These are phyloP conservation scores for rat (Rattus norvegicus) DNA, from an alignment of 2,113 vertebrate genomes.

Conservation along the genomic window DNA sequence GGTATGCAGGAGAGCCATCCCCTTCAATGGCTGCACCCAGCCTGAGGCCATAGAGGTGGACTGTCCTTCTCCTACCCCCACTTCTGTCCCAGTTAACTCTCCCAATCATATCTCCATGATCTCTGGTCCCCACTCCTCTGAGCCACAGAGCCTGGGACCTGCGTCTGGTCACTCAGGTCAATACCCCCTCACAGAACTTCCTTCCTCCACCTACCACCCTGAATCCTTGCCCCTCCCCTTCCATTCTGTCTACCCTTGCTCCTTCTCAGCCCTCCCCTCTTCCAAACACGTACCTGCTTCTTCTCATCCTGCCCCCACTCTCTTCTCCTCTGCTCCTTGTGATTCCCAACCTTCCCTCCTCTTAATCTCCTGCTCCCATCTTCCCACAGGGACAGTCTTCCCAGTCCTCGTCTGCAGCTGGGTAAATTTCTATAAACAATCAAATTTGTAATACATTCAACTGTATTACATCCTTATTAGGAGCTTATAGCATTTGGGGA, in stretches of 20 bases:
- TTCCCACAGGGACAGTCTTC: constrained; percentile 29
- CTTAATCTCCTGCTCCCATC: not conserved
- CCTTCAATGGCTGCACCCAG: not conserved
- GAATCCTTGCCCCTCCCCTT: not conserved
- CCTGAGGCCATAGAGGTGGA: not conserved
- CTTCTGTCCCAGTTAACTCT: not conserved
- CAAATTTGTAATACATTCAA: constrained; percentile 75
- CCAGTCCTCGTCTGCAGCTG: constrained; percentile 58
- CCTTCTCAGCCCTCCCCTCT: not conserved
- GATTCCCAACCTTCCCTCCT: no score
- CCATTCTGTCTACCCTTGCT: not conserved
- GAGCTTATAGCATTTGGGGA: constrained; percentile 74
- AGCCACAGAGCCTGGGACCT: not conserved
- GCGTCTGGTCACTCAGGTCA: not conserved
- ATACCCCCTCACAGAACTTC: not conserved
- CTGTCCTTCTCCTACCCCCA: no score
- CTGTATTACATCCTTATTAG: constrained; percentile 74
- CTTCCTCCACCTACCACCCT: not conserved
- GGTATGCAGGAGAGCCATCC: not conserved
- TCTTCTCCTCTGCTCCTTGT: not conserved
- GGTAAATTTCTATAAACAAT: constrained; percentile 76
- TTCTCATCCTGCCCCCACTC: not conserved
- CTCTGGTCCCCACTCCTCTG: not conserved
- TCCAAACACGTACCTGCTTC: not conserved
- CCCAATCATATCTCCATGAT: no score